Evolutionary conservation across 2,888 invertebrate species (phyloP), one percentile per base, ranked within the genome.

Genomic region (Sicus ferrugineus): DNA sequence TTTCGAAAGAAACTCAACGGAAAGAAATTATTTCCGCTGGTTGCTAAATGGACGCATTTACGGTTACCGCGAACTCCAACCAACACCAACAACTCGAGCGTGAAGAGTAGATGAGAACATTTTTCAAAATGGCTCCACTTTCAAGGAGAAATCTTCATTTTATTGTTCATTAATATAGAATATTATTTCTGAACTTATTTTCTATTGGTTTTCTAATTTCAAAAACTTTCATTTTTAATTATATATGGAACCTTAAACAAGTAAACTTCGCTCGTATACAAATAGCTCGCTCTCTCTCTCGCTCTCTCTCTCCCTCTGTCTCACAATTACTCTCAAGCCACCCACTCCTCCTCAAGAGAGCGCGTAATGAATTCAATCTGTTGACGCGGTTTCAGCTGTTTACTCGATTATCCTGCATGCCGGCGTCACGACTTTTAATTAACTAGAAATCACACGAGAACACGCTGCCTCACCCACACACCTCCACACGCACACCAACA

Each of bases 391-490:
- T 67, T 19, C 28, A 16, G 54, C 28, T 59, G 67, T 67, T 67
- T 67, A 67, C 59, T 52, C 61, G 58, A 64, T 42, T 59, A 30
- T 58, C 14, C 34, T n/a, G 28, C 50, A 50, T 66, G 63, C 26
- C 21, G 52, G 61, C 66, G 68, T 68, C 70, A 68, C 67, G 70
- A 68, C 68, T 80, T 80, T 80, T 81, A 80, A 80, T 80, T 80
- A 80, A 80, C 80, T 80, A 78, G 78, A 80, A 81, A 81, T 79
- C 78, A 42, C n/a, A 26, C 34, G 62, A 62, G 61, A 9, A 59
- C 59, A 34, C 61, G 14, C 68, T 23, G 11, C 46, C 14, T 14
- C 61, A 68, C 59, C 38, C 42, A 38, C 52, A 46, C 28, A 31
- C 64, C 26, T 16, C 30, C 21, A 23, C 67, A 52, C 21, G 30